phyloP scores from a whole-genome alignment of 2,797 vertebrate species.

The Ctenopoma multispine region DNA sequence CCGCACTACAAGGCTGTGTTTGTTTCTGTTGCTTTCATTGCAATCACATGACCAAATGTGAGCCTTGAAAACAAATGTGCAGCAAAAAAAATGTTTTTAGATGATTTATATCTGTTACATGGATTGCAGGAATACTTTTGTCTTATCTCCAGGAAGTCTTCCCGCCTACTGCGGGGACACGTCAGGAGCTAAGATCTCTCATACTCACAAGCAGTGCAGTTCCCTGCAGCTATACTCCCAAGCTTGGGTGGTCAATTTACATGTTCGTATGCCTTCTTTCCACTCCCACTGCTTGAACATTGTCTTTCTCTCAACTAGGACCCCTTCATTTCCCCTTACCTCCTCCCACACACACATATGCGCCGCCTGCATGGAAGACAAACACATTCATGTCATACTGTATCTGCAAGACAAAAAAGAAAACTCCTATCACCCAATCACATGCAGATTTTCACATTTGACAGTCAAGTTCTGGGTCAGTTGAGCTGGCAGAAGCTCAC shows the following conservation, averaged over 20 bases:
- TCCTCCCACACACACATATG: neutral
- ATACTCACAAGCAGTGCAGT: slow-evolving; percentile 45
- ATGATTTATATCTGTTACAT: slow-evolving; percentile 77
- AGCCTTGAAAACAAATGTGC: slow-evolving; percentile 58
- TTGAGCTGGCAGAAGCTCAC: slow-evolving; percentile 44
- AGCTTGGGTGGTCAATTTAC: slow-evolving; percentile 79
- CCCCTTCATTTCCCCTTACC: neutral
- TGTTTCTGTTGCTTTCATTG: slow-evolving; percentile 80
- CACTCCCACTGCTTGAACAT: slow-evolving; percentile 43
- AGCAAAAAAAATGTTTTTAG: slow-evolving; percentile 53
- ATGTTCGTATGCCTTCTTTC: slow-evolving; percentile 46
- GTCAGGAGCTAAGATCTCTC: slow-evolving; percentile 63
- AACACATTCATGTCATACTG: slow-evolving; percentile 57
- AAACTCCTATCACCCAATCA: slow-evolving; percentile 34
- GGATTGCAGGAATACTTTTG: slow-evolving; percentile 70
- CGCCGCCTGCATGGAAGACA: slow-evolving; percentile 31
- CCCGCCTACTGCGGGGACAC: slow-evolving; percentile 63
- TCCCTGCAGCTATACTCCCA: slow-evolving; percentile 65
- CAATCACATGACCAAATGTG: slow-evolving; percentile 69
- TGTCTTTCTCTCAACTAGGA: slow-evolving; percentile 39
- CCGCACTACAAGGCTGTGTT: slow-evolving; percentile 76
- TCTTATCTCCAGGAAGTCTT: slow-evolving; percentile 80
- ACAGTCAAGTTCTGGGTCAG: slow-evolving; percentile 69
- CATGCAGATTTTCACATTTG: slow-evolving; percentile 67
- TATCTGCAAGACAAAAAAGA: slow-evolving; percentile 55